A percentile compares a stretch with the other conserved stretches of the same genome.
phyloP scores from a whole-genome alignment of 2,888 invertebrate genomes.

The Siphlonurus alternatus region DNA sequence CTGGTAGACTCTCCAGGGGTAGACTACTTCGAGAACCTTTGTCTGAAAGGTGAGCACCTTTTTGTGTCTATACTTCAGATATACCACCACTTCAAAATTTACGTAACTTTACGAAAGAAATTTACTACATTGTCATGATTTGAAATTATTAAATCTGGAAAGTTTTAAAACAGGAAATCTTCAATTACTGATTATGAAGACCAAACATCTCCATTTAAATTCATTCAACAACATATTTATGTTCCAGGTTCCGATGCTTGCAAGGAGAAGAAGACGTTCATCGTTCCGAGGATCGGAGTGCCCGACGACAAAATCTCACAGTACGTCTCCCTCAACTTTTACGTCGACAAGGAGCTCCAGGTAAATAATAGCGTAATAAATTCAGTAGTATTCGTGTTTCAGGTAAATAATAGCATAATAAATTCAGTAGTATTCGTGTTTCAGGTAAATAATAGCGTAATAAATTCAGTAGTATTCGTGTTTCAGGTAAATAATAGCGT shows the following conservation, averaged over 20 bases:
- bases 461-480: too few relatives aligned
- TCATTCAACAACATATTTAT: not conserved
- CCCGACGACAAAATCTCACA: slow-evolving; percentile 84
- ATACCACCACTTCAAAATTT: too few relatives aligned
- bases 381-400: too few relatives aligned
- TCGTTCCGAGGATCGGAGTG: slow-evolving; percentile 70
- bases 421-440: too few relatives aligned
- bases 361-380: too few relatives aligned
- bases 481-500: too few relatives aligned
- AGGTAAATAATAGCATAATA: too few relatives aligned
- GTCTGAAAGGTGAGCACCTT: slow-evolving; percentile 59
- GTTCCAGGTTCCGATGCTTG: slow-evolving; percentile 55
- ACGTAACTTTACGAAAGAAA: too few relatives aligned
- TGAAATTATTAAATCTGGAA: not conserved
- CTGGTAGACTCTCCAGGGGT: slow-evolving; percentile 72
- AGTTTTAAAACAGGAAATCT: not conserved
- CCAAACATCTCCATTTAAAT: not conserved
- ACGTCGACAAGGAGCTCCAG: slow-evolving; percentile 83
- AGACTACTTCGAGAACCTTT: slow-evolving; percentile 81
- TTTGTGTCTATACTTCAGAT: too few relatives aligned
- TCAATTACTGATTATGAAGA: not conserved
- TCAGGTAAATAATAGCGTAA: too few relatives aligned
- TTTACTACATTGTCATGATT: not conserved
- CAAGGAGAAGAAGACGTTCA: slow-evolving; percentile 62
- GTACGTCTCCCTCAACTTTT: slow-evolving; percentile 80